Base-by-base conservation (phyloP, 2,797 vertebrate species). In the Rhabdomys pumilio region DNA sequence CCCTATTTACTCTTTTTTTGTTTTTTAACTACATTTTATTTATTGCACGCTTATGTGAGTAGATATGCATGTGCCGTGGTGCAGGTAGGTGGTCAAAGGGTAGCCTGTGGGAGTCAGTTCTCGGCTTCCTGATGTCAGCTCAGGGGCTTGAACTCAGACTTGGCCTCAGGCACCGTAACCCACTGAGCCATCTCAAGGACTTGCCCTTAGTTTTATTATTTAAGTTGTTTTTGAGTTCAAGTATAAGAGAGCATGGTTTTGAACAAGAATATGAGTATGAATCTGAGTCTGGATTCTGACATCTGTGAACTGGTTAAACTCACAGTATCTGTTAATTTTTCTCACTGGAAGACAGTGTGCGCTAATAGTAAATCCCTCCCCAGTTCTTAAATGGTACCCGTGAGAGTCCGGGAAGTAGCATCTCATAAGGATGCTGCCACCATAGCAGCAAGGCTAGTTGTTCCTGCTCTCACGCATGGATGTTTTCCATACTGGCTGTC, bases 141-240 rank as follows among this genome's bases (percentile, higher is more conserved):
- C 41, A 24, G 44, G 44, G 31, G 3, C 61, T 65, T 67, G 19
- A 67, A 50, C 61, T 50, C 63, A 34, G 44, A 31, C 82, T 84
- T 84, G 41, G 63, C 61, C 12, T 6, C 17, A n/a, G 5, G 44
- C 61, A 67, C 83, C 41, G 34, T 67, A 50, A 50, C 83, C 41
- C 91, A 26, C 29, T 85, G 22, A 65, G 41, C 41, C 26, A 34
- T 85, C 59, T 65, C 2, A 5, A 31, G 26, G 15, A 10, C 41
- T 38, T 14, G 8, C 41, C n/a, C 57, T 44, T 24, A 3, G 63
- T 59, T 31, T 83, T 63, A 44, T 61, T 83, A 63, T 63, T 63
- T 83, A 63, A 59, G 41, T 63, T 63, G 81, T 90, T 90, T 84
- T 61, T 13, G 22, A 53, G 84, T 94, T 89, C 79, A 91, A 55